Base-by-base conservation (phyloP, 2,113 vertebrate species). In the Cryptomyrus ogoouensis region DNA sequence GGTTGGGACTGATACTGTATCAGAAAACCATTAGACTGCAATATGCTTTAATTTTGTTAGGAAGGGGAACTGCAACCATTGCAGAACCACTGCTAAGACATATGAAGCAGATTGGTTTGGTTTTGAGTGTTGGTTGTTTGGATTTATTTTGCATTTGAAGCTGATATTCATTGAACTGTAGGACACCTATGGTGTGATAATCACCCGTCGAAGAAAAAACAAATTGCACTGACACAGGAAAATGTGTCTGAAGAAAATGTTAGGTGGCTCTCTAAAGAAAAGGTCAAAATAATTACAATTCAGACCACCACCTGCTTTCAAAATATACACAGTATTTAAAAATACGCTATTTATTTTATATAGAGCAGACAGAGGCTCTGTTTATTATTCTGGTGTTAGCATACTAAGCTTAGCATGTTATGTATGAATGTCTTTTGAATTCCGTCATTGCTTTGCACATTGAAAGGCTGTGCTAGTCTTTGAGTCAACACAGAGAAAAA, bases 271-370 rank as follows among this genome's bases (percentile, higher is more conserved):
- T 53, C 31, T 31, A 80, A 80, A 42, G 74, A 42, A 87, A 87
- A 86, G 84, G 84, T 86, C 50, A 87, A 53, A 56, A 87, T 31
- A 87, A 87, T 87, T 15, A 87, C 50, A 52, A 87, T 56, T 87
- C 27, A 53, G 13, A 87, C 27, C 9, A 56, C 10, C 85, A 56
- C 50, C 27, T 87, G 47, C 1, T 87, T 35, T 52, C 49, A 87
- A 87, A 47, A 53, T 27, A 53, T 53, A 56, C 50, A 35, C 12
- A 19, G 31, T 39, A 87, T 42, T 53, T 87, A 13, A 87, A 53
- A 35, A 87, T 8, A 53, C 15, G 31, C 7, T 17, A 87, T 24
- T 52, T n/a, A 35, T 53, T 87, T 56, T 39, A 53, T 15, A 56
- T 19, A 21, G n/a, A 87, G 49, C 47, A 46, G 19, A 87, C 13